Evolutionary conservation across 1,140 invertebrate species (phyloP).

Genomic region (Nephila pilipes): DNA sequence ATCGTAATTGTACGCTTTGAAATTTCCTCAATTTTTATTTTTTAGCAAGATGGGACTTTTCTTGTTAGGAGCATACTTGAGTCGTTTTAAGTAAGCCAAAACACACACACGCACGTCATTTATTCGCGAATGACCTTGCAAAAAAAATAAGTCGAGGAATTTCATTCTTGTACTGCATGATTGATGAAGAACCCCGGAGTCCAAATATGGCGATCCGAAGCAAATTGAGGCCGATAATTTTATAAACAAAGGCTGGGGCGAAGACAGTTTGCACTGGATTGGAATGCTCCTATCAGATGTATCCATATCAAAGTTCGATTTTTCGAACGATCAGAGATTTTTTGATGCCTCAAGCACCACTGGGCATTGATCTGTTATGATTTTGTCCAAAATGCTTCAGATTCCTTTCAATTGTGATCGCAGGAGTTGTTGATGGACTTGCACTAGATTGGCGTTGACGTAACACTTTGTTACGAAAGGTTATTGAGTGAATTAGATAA

Average conservation of each 20-base stretch:
- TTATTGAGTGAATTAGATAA: background rate
- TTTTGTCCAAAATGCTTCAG: background rate
- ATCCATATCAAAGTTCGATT: background rate
- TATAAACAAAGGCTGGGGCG: background rate
- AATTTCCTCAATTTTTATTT: no score
- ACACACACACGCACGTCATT: background rate
- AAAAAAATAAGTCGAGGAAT: background rate
- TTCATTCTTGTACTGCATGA: background rate
- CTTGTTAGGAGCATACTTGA: no score
- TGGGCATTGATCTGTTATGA: background rate
- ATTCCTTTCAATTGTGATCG: background rate
- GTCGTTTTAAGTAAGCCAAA: no score
- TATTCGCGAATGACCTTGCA: background rate
- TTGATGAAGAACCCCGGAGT: background rate
- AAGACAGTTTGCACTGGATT: background rate
- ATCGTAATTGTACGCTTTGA: no score
- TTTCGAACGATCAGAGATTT: background rate
- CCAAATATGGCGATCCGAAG: background rate
- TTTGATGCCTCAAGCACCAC: background rate
- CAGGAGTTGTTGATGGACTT: background rate
- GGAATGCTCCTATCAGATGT: slow-evolving; percentile 27
- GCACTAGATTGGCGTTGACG: background rate
- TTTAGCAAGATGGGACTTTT: no score
- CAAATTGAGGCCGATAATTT: background rate
- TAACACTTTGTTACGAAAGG: background rate